phyloP scores from a whole-genome alignment of 2,113 vertebrate genomes.

The Notothenia coriiceps region DNA sequence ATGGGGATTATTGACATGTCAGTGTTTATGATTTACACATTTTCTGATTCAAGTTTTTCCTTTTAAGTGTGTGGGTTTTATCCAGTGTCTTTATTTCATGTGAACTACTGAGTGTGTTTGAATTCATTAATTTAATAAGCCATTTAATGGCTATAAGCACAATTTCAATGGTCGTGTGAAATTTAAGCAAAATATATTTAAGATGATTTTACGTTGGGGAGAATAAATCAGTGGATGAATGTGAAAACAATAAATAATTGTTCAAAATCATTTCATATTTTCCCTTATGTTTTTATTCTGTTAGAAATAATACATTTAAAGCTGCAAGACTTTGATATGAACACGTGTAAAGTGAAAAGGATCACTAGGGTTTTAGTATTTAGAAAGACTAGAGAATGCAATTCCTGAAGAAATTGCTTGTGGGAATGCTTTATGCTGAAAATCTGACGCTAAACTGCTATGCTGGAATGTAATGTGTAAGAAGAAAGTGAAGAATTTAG shows the following conservation, averaged over 20 bases:
- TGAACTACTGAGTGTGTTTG: slow-evolving; percentile 60
- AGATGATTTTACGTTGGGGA: slow-evolving; percentile 2
- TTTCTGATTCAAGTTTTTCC: not conserved
- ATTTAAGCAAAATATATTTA: slow-evolving; percentile 5
- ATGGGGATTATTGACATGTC: not conserved
- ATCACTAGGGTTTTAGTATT: no score
- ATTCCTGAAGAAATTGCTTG: no score
- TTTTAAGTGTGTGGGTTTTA: not conserved
- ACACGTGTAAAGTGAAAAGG: no score
- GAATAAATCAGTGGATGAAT: slow-evolving; percentile 39
- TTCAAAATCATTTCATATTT: not conserved
- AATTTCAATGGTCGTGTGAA: slow-evolving; percentile 29
- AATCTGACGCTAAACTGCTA: no score
- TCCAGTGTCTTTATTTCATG: not conserved
- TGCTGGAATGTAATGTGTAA: no score
- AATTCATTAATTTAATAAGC: slow-evolving; percentile 57
- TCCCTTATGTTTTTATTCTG: not conserved
- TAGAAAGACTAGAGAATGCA: no score
- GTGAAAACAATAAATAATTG: not conserved
- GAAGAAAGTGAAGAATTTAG: no score
- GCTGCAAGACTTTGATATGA: no score
- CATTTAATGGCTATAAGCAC: not conserved
- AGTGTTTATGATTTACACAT: not conserved
- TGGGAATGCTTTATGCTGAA: no score
- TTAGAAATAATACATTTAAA: not conserved